phyloP scores from a whole-genome alignment of 2,888 invertebrate genomes.

The Pammene aurita region DNA sequence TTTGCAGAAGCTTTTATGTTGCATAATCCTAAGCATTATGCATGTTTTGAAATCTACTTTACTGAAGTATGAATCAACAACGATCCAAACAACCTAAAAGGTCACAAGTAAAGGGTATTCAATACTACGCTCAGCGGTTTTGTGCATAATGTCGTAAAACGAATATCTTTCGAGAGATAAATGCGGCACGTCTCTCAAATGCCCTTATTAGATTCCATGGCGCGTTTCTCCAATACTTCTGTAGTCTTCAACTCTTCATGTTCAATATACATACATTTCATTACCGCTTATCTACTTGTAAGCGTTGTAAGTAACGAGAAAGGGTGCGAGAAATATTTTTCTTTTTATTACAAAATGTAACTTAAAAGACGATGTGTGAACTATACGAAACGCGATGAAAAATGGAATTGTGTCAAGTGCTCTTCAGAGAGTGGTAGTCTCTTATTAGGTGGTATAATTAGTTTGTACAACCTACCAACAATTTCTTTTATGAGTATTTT shows the following conservation, averaged over 20 bases:
- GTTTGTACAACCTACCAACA: no score
- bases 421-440: no score
- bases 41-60: conserved; percentile 17
- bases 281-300: background rate
- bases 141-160: conserved; percentile 5
- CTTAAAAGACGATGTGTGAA: no score
- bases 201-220: conserved; percentile 54
- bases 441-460: no score
- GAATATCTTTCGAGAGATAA: conserved; percentile 33
- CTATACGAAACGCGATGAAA: no score
- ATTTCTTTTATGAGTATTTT: no score
- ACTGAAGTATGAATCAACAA: conserved; percentile 23
- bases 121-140: background rate
- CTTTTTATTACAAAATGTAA: no score
- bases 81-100: background rate
- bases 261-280: conserved; percentile 24
- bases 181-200: conserved; percentile 52
- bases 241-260: conserved; percentile 29
- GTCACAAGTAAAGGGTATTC: background rate
- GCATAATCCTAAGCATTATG: background rate
- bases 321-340: background rate
- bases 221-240: conserved; percentile 36
- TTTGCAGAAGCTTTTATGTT: background rate
- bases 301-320: background rate
- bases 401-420: no score